Conservation (phyloP, 2,797 vertebrate species). For the Rhinella marina region DNA sequence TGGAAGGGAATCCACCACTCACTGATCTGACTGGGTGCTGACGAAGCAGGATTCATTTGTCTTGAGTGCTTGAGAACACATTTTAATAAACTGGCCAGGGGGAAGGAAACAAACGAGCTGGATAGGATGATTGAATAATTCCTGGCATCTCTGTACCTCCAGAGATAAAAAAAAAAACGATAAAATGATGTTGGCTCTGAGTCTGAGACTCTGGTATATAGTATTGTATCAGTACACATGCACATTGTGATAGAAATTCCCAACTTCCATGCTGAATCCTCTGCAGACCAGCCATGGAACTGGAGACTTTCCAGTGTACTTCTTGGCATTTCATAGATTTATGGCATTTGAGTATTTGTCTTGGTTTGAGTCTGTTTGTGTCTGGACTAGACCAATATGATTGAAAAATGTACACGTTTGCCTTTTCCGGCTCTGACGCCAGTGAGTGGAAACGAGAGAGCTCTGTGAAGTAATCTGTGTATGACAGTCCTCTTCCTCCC, state of each 20-base stretch:
- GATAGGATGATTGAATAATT: constrained; percentile 27
- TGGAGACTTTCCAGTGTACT: background rate
- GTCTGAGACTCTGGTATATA: background rate
- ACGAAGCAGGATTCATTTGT: constrained; percentile 38
- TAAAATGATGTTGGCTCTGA: background rate
- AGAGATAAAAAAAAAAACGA: constrained; percentile 16
- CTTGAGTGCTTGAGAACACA: background rate
- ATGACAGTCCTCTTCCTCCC: constrained; percentile 1
- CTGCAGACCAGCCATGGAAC: background rate
- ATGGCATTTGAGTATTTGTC: background rate
- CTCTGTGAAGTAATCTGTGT: constrained; percentile 9
- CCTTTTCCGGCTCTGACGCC: background rate
- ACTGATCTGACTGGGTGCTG: constrained; percentile 44
- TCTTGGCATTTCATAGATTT: background rate
- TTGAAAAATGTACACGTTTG: constrained; percentile 16
- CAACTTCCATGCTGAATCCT: background rate
- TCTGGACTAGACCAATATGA: background rate
- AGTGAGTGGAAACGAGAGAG: background rate
- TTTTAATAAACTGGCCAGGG: background rate
- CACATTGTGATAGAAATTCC: background rate
- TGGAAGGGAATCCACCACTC: constrained; percentile 36
- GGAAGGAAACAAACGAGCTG: background rate
- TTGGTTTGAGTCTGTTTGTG: constrained; percentile 5
- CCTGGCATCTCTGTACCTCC: constrained; percentile 14
- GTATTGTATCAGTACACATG: background rate